Evolutionary conservation across 1,140 invertebrate species (phyloP).

Genomic region (Protaetia brevitarsis): DNA sequence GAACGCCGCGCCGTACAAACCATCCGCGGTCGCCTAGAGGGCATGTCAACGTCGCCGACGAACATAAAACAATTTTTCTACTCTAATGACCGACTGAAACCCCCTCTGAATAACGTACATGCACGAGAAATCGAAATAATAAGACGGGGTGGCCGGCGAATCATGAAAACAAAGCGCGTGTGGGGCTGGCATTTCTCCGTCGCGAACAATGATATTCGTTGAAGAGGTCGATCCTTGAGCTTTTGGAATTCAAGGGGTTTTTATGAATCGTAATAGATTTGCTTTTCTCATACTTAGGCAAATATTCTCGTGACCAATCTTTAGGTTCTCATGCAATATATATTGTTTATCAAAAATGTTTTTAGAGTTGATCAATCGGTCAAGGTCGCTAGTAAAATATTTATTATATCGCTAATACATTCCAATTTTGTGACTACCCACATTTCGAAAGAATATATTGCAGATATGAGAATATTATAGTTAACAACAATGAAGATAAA

Average conservation of each 20-base stretch:
- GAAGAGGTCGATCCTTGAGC: background rate
- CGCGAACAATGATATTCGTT: background rate
- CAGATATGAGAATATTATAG: no score
- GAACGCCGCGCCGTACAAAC: background rate
- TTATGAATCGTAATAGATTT: background rate
- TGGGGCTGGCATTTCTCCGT: background rate
- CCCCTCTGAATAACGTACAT: background rate
- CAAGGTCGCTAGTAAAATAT: no score
- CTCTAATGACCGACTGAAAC: background rate
- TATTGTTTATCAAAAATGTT: no score
- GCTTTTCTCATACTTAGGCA: background rate
- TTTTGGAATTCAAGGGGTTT: background rate
- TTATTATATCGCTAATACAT: no score
- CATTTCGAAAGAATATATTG: no score
- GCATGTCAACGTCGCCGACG: background rate
- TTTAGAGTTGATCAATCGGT: no score
- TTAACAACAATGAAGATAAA: no score
- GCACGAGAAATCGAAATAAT: background rate
- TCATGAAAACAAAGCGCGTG: background rate
- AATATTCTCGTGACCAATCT: no score
- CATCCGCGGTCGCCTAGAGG: background rate
- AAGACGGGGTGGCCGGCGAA: background rate
- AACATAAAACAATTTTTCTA: slow-evolving; percentile 19
- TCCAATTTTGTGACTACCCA: no score
- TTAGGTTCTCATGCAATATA: no score